phyloP scores from a whole-genome alignment of 2,888 invertebrate species.

The Dioctria rufipes region DNA sequence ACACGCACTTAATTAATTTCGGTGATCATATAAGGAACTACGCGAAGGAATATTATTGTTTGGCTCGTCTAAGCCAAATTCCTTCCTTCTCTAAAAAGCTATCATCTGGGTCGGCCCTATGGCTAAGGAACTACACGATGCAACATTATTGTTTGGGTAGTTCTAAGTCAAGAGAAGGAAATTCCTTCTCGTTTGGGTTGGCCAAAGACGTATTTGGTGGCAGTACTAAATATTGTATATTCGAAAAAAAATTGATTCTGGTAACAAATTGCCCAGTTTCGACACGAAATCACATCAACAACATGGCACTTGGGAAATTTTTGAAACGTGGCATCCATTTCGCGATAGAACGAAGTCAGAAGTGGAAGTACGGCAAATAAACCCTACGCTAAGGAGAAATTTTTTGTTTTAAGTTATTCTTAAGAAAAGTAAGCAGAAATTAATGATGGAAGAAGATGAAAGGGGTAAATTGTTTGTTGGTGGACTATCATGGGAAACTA shows the following conservation, averaged over 20 bases:
- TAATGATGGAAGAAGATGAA: conserved; percentile 71
- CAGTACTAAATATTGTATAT: not conserved
- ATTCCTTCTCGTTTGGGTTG: too few species aligned
- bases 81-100: too few species aligned
- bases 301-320: conserved; percentile 55
- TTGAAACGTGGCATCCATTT: conserved; percentile 57
- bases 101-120: too few species aligned
- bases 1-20: too few species aligned
- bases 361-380: conserved; percentile 46
- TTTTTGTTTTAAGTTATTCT: conserved; percentile 53
- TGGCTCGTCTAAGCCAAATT: too few species aligned
- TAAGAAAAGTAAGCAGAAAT: conserved; percentile 41
- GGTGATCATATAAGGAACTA: too few species aligned
- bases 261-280: conserved; percentile 24
- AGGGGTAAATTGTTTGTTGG: conserved; percentile 92
- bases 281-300: conserved; percentile 22
- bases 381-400: conserved; percentile 46
- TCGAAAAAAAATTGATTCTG: not conserved
- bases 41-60: too few species aligned
- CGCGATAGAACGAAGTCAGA: conserved; percentile 43
- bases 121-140: too few species aligned
- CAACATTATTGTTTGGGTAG: too few species aligned
- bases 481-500: conserved; percentile 94
- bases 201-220: not conserved
- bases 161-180: too few species aligned